phyloP scores from a whole-genome alignment of 2,113 vertebrate species.

The Thamnaconus septentrionalis region DNA sequence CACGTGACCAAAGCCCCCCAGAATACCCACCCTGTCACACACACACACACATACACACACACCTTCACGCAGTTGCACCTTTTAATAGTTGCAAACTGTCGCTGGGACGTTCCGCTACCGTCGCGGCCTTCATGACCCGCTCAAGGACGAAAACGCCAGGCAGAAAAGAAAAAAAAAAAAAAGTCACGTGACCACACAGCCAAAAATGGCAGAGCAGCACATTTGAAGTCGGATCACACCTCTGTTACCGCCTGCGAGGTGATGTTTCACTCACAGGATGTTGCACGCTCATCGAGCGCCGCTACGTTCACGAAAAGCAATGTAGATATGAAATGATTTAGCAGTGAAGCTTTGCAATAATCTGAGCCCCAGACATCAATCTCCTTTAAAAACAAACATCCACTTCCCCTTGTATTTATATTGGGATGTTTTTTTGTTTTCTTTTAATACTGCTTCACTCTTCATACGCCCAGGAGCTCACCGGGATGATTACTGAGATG shows the following conservation, averaged over 20 bases:
- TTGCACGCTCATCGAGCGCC: too few relatives aligned
- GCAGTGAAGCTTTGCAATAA: too few relatives aligned
- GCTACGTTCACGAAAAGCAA: too few relatives aligned
- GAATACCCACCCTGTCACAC: not conserved
- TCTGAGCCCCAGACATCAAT: too few relatives aligned
- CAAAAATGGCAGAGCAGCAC: slow-evolving; percentile 2
- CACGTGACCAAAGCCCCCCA: slow-evolving; percentile 61
- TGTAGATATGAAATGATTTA: too few relatives aligned
- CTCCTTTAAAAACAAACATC: too few relatives aligned
- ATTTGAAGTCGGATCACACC: slow-evolving; percentile 15
- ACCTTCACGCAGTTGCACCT: slow-evolving; percentile 37
- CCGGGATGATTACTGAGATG: too few relatives aligned
- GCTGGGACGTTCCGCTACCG: slow-evolving; percentile 7
- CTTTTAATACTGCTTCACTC: too few relatives aligned
- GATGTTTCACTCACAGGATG: too few relatives aligned
- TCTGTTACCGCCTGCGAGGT: not conserved
- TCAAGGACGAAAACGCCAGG: slow-evolving; percentile 19
- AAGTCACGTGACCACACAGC: not conserved
- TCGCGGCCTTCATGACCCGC: slow-evolving; percentile 27
- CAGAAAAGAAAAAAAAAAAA: not conserved
- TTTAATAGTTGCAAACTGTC: slow-evolving; percentile 44
- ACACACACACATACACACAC: not conserved
- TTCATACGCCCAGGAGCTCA: too few relatives aligned
- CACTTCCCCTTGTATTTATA: too few relatives aligned
- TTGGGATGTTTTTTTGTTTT: too few relatives aligned